A percentile compares a stretch with the other conserved stretches of the same genome.
These are phyloP conservation scores for Thalassarche chlororhynchos DNA, from an alignment of 2,113 vertebrate species.

Conservation along the genomic window DNA sequence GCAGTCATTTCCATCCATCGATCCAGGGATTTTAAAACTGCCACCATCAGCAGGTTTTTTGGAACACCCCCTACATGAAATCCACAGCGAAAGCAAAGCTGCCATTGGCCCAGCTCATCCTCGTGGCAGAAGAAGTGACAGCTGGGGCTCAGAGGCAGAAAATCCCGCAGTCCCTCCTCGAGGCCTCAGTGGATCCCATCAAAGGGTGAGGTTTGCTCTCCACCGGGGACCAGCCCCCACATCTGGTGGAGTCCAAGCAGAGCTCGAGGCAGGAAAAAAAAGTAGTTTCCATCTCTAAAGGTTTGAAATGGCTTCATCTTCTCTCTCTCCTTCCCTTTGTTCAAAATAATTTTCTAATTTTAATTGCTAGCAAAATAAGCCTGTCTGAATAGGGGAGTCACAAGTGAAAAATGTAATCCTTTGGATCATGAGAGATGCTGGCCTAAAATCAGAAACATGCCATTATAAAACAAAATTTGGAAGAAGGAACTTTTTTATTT, in stretches of 20 bases:
- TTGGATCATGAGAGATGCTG: neutral
- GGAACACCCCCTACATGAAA: neutral
- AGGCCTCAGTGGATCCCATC: neutral
- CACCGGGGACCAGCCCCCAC: neutral
- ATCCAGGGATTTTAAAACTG: neutral
- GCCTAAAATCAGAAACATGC: neutral
- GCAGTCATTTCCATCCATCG: neutral
- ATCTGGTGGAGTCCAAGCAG: neutral
- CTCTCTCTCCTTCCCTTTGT: neutral
- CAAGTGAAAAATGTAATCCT: neutral
- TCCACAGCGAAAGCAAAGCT: neutral
- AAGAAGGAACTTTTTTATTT: neutral
- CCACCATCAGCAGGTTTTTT: slow-evolving; percentile 1
- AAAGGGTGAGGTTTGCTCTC: neutral
- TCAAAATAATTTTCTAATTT: neutral
- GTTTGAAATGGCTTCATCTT: neutral
- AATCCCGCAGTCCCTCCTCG: neutral
- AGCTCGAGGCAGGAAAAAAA: neutral
- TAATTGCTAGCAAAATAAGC: neutral
- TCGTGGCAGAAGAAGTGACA: neutral
- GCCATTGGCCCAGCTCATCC: neutral
- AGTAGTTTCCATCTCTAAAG: neutral
- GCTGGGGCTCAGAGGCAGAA: slow-evolving; percentile 7
- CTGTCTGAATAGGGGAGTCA: neutral
- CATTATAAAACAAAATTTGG: neutral